Evolutionary conservation across 2,113 vertebrate genomes (phyloP).

Genomic region (Phainopepla nitens): DNA sequence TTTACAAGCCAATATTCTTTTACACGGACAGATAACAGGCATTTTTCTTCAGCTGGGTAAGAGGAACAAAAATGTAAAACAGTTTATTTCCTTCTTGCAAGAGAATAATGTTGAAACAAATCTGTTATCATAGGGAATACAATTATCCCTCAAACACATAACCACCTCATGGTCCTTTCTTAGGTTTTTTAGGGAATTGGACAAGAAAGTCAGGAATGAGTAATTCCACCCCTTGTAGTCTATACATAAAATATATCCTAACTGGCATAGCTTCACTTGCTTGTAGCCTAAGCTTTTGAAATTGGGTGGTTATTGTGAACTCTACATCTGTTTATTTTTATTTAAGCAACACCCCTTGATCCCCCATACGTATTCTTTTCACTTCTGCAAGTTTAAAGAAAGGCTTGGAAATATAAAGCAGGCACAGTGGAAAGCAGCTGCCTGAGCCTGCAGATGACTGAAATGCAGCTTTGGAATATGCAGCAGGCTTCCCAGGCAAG

Average conservation of each 20-base stretch:
- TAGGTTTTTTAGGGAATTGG: neutral
- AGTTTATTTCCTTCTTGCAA: neutral
- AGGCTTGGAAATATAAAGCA: neutral
- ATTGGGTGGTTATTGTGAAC: accelerated
- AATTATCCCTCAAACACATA: neutral
- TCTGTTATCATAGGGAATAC: neutral
- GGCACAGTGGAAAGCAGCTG: neutral
- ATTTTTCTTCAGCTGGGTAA: neutral
- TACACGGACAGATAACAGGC: neutral
- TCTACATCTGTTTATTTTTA: neutral
- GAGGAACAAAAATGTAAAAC: neutral
- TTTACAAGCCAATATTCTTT: neutral
- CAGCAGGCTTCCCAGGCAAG: neutral
- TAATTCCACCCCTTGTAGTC: neutral
- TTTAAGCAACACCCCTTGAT: neutral
- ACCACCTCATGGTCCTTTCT: neutral
- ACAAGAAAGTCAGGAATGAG: neutral
- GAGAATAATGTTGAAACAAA: neutral
- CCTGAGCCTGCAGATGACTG: neutral
- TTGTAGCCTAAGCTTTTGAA: neutral
- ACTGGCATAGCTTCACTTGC: neutral
- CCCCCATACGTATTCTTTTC: neutral
- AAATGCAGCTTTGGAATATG: neutral
- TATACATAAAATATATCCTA: neutral
- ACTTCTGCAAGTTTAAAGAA: neutral